phyloP scores from a whole-genome alignment of 2,113 vertebrate genomes.

The Theristicus caerulescens region DNA sequence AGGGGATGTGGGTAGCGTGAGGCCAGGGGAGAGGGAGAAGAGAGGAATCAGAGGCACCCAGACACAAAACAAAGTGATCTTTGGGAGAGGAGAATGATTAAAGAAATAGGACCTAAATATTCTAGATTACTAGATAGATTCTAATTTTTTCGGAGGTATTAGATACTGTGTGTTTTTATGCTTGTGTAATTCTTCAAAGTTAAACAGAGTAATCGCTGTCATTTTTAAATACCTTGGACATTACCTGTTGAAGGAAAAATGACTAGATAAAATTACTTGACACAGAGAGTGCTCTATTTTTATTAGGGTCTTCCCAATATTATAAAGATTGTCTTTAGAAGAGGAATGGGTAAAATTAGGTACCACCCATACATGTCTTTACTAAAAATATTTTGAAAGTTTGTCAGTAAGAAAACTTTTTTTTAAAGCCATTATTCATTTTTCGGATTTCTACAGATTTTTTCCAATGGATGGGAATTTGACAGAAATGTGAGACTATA shows the following conservation, averaged over 20 bases:
- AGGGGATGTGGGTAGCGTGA: neutral
- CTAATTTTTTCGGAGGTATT: neutral
- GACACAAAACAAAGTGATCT: neutral
- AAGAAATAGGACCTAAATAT: neutral
- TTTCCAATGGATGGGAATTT: neutral
- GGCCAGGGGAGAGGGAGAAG: neutral
- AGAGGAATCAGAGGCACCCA: neutral
- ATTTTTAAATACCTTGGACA: neutral
- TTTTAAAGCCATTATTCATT: neutral
- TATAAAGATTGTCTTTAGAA: neutral
- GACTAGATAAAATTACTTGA: neutral
- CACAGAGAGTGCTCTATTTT: neutral
- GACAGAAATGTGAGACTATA: neutral
- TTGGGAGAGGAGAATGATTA: neutral
- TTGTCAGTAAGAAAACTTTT: neutral
- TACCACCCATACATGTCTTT: neutral
- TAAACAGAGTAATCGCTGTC: accelerated
- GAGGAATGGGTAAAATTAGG: neutral
- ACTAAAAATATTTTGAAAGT: neutral
- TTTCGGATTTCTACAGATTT: neutral
- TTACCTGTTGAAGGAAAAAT: neutral
- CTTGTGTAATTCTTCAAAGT: neutral
- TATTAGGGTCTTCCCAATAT: neutral
- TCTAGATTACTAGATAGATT: neutral
- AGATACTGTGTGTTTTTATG: neutral